Percentiles rank a stretch among this genome's conserved stretches.
phyloP scores from a whole-genome alignment of 2,113 vertebrate species.

The Daubentonia madagascariensis region DNA sequence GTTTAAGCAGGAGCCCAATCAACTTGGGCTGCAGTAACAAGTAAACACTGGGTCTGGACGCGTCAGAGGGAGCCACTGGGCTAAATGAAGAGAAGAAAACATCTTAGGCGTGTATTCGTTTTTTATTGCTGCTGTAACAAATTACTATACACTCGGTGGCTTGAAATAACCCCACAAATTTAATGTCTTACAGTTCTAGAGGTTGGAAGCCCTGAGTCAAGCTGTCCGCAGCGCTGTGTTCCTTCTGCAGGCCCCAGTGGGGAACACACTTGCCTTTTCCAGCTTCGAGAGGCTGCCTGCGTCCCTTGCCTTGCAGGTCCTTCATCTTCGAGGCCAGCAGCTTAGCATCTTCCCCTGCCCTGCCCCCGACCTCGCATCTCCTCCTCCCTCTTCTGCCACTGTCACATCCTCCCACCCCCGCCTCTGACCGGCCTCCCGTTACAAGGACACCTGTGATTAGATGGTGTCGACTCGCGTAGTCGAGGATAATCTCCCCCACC shows the following conservation, averaged over 20 bases:
- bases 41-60: accelerated
- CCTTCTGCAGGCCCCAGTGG: neutral
- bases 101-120: accelerated
- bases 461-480: too few relatives aligned
- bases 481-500: neutral
- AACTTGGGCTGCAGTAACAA: too few relatives aligned
- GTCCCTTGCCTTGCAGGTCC: neutral
- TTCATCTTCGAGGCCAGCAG: neutral
- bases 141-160: neutral
- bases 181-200: neutral
- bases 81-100: neutral
- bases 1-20: accelerated
- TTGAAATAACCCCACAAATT: neutral
- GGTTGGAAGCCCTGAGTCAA: accelerated
- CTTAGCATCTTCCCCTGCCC: accelerated
- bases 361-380: accelerated
- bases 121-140: neutral
- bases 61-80: accelerated
- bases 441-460: neutral
- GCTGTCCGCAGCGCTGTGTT: neutral
- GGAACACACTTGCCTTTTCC: neutral
- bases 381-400: too few relatives aligned
- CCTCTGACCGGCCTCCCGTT: neutral
- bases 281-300: accelerated
- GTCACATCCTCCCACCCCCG: accelerated